Base-by-base conservation (phyloP, 2,113 vertebrate species). In the Dunckerocampus dactyliophorus region DNA sequence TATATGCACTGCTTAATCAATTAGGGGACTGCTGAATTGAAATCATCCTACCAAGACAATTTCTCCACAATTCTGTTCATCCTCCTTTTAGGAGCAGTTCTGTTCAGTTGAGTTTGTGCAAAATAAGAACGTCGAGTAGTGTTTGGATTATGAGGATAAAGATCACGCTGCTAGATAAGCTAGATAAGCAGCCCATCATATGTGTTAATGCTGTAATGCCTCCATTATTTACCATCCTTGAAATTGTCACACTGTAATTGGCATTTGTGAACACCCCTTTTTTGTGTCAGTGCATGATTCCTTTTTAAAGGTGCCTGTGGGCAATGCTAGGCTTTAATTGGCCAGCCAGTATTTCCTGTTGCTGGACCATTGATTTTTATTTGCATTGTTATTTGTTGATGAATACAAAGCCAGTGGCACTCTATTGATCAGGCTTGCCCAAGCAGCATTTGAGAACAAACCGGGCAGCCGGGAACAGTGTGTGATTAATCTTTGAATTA, bases 371-470 rank as follows among this genome's bases (percentile, higher is more conserved):
- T 87, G 89, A 90, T 89, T 91, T 91, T 84, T 86, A 88, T 92
- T 92, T 90, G 87, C 88, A 87, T 87, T 86, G 70, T 88, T 85
- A 86, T 90, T 87, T 90, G 87, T 89, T 89, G 87, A 89, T 83
- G 84, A 83, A 89, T 91, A 82, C 70, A 74, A 81, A 84, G 83
- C 76, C 67, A 17, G 81, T 79, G 83, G 83, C 74, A 71, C 47
- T 73, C 31, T 85, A 77, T 90, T 69, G 81, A 89, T 90, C 68
- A 77, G 28, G 63, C 62, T 62, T 50, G 58, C 62, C 69, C 24
- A 63, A 66, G 46, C 72, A 61, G 58, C 62, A 53, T 17, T 43
- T 68, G 63, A 69, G 70, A 62, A 56, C 67, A 76, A 57, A 71
- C 17, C 14, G 16, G 21, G 39, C 47, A 54, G 43, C 12, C 59